Base-by-base conservation (phyloP, 2,888 invertebrate species). In the Erynnis tages region DNA sequence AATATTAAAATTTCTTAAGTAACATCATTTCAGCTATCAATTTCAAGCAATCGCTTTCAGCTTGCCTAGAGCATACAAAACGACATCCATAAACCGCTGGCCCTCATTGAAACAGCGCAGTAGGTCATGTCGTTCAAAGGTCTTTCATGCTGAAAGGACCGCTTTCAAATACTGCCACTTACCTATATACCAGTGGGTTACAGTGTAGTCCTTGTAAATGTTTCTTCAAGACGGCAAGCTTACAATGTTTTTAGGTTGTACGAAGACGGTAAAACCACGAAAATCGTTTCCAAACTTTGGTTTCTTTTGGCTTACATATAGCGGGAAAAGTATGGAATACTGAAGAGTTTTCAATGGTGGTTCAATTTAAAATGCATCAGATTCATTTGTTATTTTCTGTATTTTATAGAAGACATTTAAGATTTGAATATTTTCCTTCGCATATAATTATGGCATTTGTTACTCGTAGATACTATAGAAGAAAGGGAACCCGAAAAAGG, bases 71-170 rank as follows among this genome's bases (percentile, higher is more conserved):
- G 6, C n/a, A 27, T 43, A 30, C 7, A 32, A 17, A 48, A 48
- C 30, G 16, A 6, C 38, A n/a, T 40, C 48, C 29, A 32, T 38
- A 32, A 23, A 32, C 38, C 32, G 17, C 30, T 40, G 40, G 32
- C 48, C 48, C 48, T 48, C 10, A 48, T 48, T 48, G 23, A 48
- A 40, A 21, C 27, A 25, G 10, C 47, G 17, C 29, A 40, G 48
- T 48, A 37, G 48, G 48, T 48, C 48, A 40, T 14, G 23, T 19
- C 30, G 38, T 48, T 48, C 23, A 48, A 14, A n/a, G n/a, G 30
- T 23, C 16, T 40, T 32, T 48, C 32, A 32, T 16, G 21, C 32
- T 48, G n/a, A 48, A 48, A 48, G 37, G 29, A 48, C 30, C 14
- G 19, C 47, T 38, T 38, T 30, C 38, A 48, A 47, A 48, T 11